A percentile compares a stretch with the other conserved stretches of the same genome.
Evolutionary conservation across 37 sponge, comb jelly and placozoan genomes (phyloP).

Genomic region (Beroe forskalii): DNA sequence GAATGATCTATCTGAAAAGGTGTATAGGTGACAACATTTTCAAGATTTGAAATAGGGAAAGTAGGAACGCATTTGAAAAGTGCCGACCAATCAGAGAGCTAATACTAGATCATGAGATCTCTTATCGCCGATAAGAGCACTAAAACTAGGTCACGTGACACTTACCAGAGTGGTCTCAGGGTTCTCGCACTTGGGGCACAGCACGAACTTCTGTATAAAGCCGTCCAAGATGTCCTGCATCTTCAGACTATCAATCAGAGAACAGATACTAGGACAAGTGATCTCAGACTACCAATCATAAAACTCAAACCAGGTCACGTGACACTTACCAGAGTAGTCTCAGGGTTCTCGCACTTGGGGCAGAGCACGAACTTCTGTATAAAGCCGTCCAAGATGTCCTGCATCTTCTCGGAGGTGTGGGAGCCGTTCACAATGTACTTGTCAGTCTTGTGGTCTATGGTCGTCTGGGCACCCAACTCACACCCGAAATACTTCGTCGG

Average conservation of each 20-base stretch:
- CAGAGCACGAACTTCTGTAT: constrained; percentile 98
- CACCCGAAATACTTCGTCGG: constrained; percentile 96
- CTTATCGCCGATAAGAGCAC: no score
- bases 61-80: no score
- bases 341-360: constrained; percentile 95
- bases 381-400: constrained; percentile 94
- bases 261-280: no score
- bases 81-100: no score
- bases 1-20: no score
- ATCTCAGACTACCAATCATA: no score
- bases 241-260: no score
- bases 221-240: constrained; percentile 95
- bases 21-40: no score
- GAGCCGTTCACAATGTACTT: constrained; percentile 98
- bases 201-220: constrained; percentile 97
- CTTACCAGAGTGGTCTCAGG: constrained; percentile 94
- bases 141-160: no score
- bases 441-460: constrained; percentile 85
- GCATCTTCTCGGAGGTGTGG: constrained; percentile 86
- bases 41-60: no score
- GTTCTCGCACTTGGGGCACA: constrained; percentile 95
- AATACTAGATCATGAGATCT: no score
- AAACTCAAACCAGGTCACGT: no score
- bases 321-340: constrained; percentile 85
- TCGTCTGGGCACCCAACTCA: constrained; percentile 99